Conservation (phyloP, 2,888 invertebrate genomes). For the Drosophila borealis region DNA sequence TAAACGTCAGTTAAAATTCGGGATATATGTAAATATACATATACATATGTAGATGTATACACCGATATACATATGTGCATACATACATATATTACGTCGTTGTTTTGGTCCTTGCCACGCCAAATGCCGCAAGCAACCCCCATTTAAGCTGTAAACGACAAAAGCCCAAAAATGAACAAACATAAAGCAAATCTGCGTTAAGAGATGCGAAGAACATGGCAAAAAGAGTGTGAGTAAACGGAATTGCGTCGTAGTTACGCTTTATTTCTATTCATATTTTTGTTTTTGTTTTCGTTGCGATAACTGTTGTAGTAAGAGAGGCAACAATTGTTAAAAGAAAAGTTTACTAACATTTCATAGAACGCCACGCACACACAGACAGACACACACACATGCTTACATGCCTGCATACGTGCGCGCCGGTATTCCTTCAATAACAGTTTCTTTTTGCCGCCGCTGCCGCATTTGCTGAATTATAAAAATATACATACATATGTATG, state of each 20-base stretch:
- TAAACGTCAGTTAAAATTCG: conserved; percentile 27
- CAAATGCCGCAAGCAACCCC: conserved; percentile 49
- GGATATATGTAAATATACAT: conserved; percentile 2
- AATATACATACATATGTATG: conserved; percentile 9
- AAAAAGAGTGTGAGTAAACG: conserved; percentile 72
- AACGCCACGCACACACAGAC: conserved; percentile 9
- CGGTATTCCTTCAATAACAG: conserved; percentile 15
- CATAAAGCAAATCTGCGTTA: conserved; percentile 36
- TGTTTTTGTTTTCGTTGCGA: conserved; percentile 35
- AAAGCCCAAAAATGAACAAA: conserved; percentile 36
- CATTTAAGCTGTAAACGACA: conserved; percentile 30
- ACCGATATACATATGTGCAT: background rate
- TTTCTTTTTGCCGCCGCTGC: conserved; percentile 13
- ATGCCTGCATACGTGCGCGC: conserved; percentile 11
- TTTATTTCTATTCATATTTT: conserved; percentile 35
- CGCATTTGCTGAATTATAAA: conserved; percentile 51
- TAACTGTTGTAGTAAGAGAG: conserved; percentile 48
- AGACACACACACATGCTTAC: background rate
- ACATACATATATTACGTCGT: conserved; percentile 34
- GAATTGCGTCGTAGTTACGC: conserved; percentile 81
- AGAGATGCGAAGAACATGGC: conserved; percentile 35
- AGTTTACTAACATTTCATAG: conserved; percentile 36
- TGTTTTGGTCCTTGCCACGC: conserved; percentile 41
- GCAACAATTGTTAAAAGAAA: conserved; percentile 53
- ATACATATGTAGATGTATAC: background rate